Percentiles rank a stretch among this genome's conserved stretches.
Conservation (phyloP, 2,113 vertebrate genomes). For the Chiloscyllium plagiosum region DNA sequence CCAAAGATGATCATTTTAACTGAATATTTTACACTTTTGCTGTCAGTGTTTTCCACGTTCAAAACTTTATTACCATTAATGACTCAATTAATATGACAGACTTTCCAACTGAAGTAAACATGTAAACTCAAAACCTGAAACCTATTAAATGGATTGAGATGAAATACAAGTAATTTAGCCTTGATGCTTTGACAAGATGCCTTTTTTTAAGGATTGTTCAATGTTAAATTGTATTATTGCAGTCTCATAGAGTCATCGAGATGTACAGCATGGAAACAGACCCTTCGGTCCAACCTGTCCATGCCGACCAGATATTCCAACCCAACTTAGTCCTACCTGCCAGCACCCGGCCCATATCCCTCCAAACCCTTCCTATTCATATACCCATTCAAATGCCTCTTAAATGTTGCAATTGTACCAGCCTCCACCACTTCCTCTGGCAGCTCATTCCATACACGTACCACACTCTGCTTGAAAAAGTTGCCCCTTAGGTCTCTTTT, state of each 20-base stretch:
- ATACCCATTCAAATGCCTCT: too few relatives aligned
- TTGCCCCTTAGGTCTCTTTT: too few relatives aligned
- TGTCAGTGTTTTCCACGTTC: neutral
- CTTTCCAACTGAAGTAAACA: neutral
- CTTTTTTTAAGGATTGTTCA: neutral
- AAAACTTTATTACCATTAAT: neutral
- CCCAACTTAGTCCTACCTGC: too few relatives aligned
- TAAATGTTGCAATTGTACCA: too few relatives aligned
- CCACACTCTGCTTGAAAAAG: too few relatives aligned
- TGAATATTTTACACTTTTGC: neutral
- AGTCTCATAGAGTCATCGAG: neutral
- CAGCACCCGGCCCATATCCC: too few relatives aligned
- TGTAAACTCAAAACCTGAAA: neutral
- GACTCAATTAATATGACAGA: neutral
- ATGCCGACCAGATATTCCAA: too few relatives aligned
- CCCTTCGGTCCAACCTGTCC: too few relatives aligned
- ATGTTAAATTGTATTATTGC: neutral
- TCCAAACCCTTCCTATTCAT: too few relatives aligned
- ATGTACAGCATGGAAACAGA: too few relatives aligned
- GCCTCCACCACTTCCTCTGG: too few relatives aligned
- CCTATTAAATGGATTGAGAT: neutral
- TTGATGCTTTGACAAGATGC: neutral
- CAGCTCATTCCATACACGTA: too few relatives aligned
- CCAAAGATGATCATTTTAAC: neutral
- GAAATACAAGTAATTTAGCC: neutral